phyloP scores from a whole-genome alignment of 2,797 vertebrate species.

The Rhinella marina region DNA sequence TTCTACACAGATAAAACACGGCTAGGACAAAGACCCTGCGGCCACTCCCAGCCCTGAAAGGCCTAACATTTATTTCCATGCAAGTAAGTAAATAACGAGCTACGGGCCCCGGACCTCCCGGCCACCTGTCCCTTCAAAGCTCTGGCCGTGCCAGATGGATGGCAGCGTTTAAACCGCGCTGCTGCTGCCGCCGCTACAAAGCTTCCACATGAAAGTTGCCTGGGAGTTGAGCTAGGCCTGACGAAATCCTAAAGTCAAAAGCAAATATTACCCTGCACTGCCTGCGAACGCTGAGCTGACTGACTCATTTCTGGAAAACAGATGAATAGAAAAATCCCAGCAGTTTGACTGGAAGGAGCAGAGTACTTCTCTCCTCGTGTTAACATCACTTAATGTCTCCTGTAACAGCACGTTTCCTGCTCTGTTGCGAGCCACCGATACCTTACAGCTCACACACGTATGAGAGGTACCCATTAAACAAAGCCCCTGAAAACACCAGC shows the following conservation, averaged over 20 bases:
- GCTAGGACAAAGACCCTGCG: constrained; percentile 17
- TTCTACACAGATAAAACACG: constrained; percentile 13
- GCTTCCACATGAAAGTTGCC: background rate
- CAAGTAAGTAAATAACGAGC: constrained; percentile 38
- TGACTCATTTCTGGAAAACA: constrained; percentile 8
- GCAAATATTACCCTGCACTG: background rate
- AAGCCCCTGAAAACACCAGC: constrained; percentile 40
- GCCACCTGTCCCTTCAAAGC: constrained; percentile 37
- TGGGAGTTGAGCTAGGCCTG: background rate
- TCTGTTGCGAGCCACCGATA: background rate
- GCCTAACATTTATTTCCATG: constrained; percentile 20
- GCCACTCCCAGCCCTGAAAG: constrained; percentile 17
- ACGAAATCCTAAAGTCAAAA: background rate
- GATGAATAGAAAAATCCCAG: background rate
- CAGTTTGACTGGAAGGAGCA: background rate
- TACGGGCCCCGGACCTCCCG: background rate
- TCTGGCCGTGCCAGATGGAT: background rate
- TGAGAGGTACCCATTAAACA: constrained; percentile 35
- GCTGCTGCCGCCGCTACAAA: background rate
- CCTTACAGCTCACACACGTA: background rate
- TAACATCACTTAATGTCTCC: background rate
- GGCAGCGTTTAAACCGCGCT: background rate
- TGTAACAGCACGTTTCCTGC: background rate
- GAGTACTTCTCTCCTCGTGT: background rate
- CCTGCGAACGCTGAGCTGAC: background rate